These are phyloP conservation scores for Gallinago jamesoni DNA, from an alignment of 2,113 vertebrate species.

Conservation along the genomic window DNA sequence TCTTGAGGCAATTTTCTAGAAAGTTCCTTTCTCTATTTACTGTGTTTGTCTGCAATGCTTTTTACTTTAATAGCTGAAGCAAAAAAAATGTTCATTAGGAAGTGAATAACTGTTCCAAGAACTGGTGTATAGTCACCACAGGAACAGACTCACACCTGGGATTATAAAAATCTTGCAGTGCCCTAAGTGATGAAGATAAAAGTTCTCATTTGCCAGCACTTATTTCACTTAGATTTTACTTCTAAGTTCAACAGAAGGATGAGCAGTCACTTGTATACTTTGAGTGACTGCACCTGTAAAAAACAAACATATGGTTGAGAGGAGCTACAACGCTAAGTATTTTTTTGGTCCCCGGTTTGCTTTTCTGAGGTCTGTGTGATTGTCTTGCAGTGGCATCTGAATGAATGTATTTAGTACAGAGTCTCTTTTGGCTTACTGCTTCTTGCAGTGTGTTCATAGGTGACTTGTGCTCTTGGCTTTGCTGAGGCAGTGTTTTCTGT, in stretches of 20 bases:
- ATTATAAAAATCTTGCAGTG: neutral
- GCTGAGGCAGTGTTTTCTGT: neutral
- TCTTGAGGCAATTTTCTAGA: neutral
- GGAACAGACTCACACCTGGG: neutral
- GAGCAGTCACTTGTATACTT: neutral
- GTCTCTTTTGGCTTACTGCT: neutral
- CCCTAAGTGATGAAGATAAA: neutral
- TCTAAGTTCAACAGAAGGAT: neutral
- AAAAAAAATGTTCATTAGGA: neutral
- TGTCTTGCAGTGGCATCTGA: neutral
- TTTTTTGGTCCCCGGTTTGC: neutral
- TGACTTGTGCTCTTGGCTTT: neutral
- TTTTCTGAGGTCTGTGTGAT: neutral
- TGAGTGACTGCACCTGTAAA: neutral
- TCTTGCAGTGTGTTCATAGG: neutral
- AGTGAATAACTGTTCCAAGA: neutral
- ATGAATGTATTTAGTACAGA: neutral
- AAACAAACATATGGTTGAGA: neutral
- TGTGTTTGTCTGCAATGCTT: neutral
- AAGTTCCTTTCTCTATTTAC: neutral
- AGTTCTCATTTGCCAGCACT: neutral
- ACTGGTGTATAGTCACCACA: neutral
- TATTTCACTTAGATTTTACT: neutral
- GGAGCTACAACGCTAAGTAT: neutral
- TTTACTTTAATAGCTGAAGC: neutral